A percentile compares a stretch with the other conserved stretches of the same genome.
Conservation (phyloP, 2,113 vertebrate genomes). For the Emberiza fucata region DNA sequence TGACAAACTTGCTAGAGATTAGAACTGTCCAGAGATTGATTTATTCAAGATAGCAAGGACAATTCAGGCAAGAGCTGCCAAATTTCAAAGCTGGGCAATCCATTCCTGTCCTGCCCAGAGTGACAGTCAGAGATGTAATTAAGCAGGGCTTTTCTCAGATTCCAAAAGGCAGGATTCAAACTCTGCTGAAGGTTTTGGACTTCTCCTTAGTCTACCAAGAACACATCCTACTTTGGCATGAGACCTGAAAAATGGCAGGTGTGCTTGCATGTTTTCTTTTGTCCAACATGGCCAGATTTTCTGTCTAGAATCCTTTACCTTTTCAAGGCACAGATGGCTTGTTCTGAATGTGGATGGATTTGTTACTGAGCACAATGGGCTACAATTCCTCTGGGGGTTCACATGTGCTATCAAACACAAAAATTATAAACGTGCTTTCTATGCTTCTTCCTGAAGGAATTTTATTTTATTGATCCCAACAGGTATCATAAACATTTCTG, state of each 20-base stretch:
- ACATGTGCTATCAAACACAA: fast-evolving
- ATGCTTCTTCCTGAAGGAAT: neutral
- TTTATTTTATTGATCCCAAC: neutral
- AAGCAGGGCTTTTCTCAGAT: neutral
- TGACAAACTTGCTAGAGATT: conserved; percentile 22
- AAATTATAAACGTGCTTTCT: neutral
- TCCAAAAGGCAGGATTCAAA: neutral
- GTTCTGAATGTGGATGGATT: neutral
- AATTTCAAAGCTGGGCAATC: neutral
- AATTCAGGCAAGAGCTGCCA: neutral
- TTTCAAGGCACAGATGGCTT: neutral
- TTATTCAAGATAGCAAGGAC: conserved; percentile 41
- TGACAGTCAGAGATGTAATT: neutral
- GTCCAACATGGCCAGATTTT: neutral
- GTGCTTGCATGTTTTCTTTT: neutral
- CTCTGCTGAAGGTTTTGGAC: neutral
- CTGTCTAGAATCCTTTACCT: neutral
- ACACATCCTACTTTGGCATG: neutral
- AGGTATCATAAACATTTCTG: neutral
- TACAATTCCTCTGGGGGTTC: neutral
- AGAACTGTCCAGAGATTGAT: conserved; percentile 8
- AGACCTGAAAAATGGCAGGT: neutral
- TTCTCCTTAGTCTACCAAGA: neutral
- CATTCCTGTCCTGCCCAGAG: neutral
- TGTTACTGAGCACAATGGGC: neutral